These are phyloP conservation scores for Coreoperca whiteheadi DNA, from an alignment of 2,113 vertebrate genomes.

Conservation along the genomic window DNA sequence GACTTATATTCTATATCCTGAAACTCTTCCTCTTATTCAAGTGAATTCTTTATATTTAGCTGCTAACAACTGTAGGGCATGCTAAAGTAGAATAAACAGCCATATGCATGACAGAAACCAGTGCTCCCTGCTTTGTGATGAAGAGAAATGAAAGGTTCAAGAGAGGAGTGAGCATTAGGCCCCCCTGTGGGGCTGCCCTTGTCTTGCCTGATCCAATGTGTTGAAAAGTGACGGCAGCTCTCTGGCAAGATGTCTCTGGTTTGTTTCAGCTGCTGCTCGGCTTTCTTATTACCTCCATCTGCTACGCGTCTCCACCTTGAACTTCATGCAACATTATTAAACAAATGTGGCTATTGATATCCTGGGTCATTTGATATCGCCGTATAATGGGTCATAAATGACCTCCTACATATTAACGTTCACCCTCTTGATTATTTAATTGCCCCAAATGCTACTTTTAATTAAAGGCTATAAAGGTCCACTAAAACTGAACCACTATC, in stretches of 20 bases:
- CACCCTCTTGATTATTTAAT: conserved; percentile 56
- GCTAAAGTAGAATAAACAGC: conserved; percentile 44
- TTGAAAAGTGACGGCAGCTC: conserved; percentile 74
- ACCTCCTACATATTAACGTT: conserved; percentile 27
- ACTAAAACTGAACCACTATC: conserved; percentile 40
- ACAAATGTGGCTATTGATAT: conserved; percentile 63
- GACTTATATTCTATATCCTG: neutral
- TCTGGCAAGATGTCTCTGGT: conserved; percentile 70
- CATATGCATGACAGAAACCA: conserved; percentile 61
- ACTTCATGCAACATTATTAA: conserved; percentile 60
- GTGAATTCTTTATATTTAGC: conserved; percentile 4
- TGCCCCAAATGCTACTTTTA: conserved; percentile 52
- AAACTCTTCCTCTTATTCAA: neutral
- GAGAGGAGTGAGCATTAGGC: conserved; percentile 59
- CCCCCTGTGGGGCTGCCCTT: conserved; percentile 73
- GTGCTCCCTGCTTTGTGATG: conserved; percentile 54
- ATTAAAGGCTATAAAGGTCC: conserved; percentile 52
- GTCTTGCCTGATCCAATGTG: conserved; percentile 75
- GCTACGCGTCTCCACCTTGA: conserved; percentile 60
- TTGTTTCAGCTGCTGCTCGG: conserved; percentile 71
- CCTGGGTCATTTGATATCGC: conserved; percentile 55
- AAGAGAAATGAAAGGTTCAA: conserved; percentile 72
- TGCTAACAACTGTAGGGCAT: conserved; percentile 11
- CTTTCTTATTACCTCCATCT: conserved; percentile 71
- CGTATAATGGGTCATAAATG: conserved; percentile 50